These are phyloP conservation scores for Oscarella lobularis DNA, from an alignment of 37 sponge, comb jelly and placozoan species.

Conservation along the genomic window DNA sequence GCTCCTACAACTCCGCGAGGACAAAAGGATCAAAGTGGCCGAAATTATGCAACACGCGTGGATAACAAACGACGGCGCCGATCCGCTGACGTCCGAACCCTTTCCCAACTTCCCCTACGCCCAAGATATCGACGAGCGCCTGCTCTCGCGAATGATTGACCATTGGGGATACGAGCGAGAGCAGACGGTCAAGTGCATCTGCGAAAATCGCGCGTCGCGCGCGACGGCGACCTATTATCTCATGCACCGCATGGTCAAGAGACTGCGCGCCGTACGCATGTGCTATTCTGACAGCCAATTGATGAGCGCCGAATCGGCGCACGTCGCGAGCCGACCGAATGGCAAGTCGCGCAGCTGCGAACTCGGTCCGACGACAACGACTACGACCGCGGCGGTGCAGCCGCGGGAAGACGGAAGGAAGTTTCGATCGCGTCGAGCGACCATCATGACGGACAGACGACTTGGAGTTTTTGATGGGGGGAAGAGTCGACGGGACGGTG, in stretches of 20 bases:
- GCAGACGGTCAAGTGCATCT: slow-evolving; percentile 4
- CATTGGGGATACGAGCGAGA: slow-evolving; percentile 3
- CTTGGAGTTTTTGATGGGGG: too few relatives aligned
- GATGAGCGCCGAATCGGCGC: too few relatives aligned
- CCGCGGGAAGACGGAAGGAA: too few relatives aligned
- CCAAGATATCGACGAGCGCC: slow-evolving; percentile 35
- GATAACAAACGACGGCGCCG: slow-evolving; percentile 34
- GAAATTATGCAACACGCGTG: slow-evolving; percentile 68
- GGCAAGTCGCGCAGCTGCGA: too few relatives aligned
- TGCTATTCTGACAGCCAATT: background rate
- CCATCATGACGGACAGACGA: too few relatives aligned
- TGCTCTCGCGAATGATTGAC: slow-evolving; percentile 53
- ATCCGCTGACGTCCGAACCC: slow-evolving; percentile 37
- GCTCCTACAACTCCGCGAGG: slow-evolving; percentile 57
- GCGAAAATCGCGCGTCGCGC: slow-evolving; percentile 7
- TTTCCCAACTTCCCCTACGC: slow-evolving; percentile 34
- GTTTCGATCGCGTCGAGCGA: too few relatives aligned
- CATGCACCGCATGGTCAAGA: slow-evolving; percentile 3
- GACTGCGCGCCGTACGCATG: background rate
- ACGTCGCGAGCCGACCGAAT: too few relatives aligned
- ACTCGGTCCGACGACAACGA: too few relatives aligned
- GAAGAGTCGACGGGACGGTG: too few relatives aligned
- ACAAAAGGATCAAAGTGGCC: slow-evolving; percentile 56
- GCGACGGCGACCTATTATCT: slow-evolving; percentile 46
- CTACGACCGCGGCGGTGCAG: too few relatives aligned